phyloP scores from a whole-genome alignment of 2,113 vertebrate genomes.

The Anarhynchus alexandrinus region DNA sequence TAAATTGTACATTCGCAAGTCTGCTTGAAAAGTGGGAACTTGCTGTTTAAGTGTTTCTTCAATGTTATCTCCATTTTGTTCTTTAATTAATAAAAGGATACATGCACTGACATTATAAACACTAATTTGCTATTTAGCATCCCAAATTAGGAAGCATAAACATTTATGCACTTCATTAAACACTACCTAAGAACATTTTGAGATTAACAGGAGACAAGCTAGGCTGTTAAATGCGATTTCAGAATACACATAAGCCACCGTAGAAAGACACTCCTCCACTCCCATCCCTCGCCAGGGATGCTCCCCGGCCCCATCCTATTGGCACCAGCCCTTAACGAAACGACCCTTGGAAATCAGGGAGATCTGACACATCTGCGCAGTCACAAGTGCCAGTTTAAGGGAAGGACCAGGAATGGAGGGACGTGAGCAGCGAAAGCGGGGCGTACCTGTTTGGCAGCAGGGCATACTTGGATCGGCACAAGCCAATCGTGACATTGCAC shows the following conservation, averaged over 20 bases:
- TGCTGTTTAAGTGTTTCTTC: neutral
- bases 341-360: neutral
- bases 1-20: neutral
- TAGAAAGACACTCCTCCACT: neutral
- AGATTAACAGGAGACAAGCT: constrained; percentile 1
- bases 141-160: constrained; percentile 41
- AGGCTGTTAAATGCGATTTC: neutral
- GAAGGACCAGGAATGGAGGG: neutral
- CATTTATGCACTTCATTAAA: constrained; percentile 51
- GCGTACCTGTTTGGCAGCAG: neutral
- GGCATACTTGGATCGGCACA: neutral
- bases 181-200: constrained; percentile 38
- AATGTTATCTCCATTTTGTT: neutral
- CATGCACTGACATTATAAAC: neutral
- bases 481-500: neutral
- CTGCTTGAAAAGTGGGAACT: neutral
- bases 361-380: rapidly evolving
- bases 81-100: constrained; percentile 40
- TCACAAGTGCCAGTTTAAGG: neutral
- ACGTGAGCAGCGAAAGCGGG: neutral
- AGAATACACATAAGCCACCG: neutral
- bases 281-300: rapidly evolving
- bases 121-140: constrained; percentile 38
- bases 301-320: neutral
- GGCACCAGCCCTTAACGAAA: neutral